A percentile compares a stretch with the other conserved stretches of the same genome.
Evolutionary conservation across 35 echinoderm and acorn worm species (phyloP).

Genomic region (Hemicentrotus pulcherrimus): DNA sequence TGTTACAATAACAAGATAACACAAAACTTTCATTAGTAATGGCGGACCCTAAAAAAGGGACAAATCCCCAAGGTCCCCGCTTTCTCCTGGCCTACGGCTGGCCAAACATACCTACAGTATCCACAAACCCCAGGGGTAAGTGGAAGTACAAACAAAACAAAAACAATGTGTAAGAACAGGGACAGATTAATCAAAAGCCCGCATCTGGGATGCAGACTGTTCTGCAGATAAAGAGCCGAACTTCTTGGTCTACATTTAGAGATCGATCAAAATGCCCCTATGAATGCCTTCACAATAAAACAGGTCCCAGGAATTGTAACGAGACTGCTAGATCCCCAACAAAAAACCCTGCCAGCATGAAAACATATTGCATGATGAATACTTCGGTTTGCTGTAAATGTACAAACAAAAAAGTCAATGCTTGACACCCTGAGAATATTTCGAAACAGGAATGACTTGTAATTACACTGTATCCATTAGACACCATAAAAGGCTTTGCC

Average conservation of each 20-base stretch:
- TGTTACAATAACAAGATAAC: neutral
- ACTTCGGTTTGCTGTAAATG: neutral
- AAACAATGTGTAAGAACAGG: neutral
- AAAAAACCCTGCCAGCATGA: neutral
- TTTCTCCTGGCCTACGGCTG: neutral
- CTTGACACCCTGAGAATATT: neutral
- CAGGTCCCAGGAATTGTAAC: too few relatives aligned
- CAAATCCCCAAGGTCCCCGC: neutral
- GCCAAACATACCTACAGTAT: neutral
- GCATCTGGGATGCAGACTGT: neutral
- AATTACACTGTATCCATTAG: neutral
- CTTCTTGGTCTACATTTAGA: neutral
- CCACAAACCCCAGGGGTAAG: neutral
- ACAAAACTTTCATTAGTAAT: neutral
- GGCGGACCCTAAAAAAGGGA: too few relatives aligned
- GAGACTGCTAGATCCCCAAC: too few relatives aligned
- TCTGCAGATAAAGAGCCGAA: neutral
- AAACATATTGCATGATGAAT: neutral
- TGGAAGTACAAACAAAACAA: conserved; percentile 10
- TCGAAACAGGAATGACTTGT: neutral
- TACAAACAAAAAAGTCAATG: too few relatives aligned
- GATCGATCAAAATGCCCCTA: neutral
- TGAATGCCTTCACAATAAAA: too few relatives aligned
- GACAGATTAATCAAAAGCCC: neutral
- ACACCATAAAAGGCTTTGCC: too few relatives aligned